Evolutionary conservation across 2,888 invertebrate genomes (phyloP).

Genomic region (Diarsia dahlii): DNA sequence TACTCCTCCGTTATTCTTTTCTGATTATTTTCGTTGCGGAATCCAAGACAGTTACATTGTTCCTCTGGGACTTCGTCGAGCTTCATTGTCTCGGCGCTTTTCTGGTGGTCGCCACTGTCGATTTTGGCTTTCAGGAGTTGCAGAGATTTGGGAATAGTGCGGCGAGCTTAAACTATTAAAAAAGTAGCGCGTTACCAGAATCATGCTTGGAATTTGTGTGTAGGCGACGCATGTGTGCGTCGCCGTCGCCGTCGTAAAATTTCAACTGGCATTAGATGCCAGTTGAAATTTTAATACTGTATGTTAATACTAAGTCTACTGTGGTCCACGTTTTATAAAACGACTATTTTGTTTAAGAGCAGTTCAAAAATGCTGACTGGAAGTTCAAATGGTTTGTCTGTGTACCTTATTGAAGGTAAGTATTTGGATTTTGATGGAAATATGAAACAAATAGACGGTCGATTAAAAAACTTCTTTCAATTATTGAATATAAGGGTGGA

Average conservation of each 20-base stretch:
- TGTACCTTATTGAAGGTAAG: not conserved
- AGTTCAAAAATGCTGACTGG: slow-evolving; percentile 4
- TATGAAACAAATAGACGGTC: too few relatives aligned
- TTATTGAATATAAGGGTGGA: too few relatives aligned
- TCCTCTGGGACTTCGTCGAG: too few relatives aligned
- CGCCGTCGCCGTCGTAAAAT: too few relatives aligned
- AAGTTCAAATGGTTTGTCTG: slow-evolving; percentile 3
- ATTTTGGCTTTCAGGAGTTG: too few relatives aligned
- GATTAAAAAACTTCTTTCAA: too few relatives aligned
- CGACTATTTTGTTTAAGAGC: slow-evolving; percentile 12
- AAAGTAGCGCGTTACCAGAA: not conserved
- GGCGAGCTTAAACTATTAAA: not conserved
- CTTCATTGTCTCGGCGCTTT: too few relatives aligned
- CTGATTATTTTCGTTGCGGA: too few relatives aligned
- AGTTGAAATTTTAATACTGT: not conserved
- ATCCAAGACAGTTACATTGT: too few relatives aligned
- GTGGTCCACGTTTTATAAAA: slow-evolving; percentile 17
- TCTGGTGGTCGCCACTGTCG: too few relatives aligned
- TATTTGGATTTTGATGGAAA: not conserved
- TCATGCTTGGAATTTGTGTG: not conserved
- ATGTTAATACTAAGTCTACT: not conserved
- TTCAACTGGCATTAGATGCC: not conserved
- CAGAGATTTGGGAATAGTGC: too few relatives aligned
- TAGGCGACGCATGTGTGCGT: not conserved
- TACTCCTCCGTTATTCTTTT: too few relatives aligned